These are phyloP conservation scores for Saturnia japonica DNA, from an alignment of 2,888 invertebrate genomes.

Conservation along the genomic window DNA sequence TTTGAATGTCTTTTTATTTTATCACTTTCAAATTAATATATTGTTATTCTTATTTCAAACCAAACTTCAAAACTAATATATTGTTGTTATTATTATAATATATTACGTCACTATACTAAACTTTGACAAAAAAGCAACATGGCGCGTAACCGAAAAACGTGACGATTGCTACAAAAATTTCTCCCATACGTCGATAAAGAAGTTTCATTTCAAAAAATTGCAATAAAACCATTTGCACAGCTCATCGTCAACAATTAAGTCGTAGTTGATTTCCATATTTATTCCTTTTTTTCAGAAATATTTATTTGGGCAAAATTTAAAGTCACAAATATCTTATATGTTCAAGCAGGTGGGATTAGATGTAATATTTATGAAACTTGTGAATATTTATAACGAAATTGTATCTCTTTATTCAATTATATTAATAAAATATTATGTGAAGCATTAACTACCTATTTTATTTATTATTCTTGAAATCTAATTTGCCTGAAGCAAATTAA, in stretches of 20 bases:
- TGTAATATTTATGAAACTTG: conserved; percentile 13
- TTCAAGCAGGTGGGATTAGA: background rate
- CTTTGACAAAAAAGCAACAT: too few species aligned
- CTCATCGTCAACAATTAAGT: background rate
- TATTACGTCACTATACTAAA: too few species aligned
- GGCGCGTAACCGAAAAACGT: too few species aligned
- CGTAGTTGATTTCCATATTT: background rate
- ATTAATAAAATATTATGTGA: conserved; percentile 3
- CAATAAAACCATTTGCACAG: background rate
- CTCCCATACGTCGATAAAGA: too few species aligned
- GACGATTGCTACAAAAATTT: too few species aligned
- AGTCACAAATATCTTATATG: background rate
- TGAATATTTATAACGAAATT: background rate
- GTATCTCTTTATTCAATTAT: background rate
- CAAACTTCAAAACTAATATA: too few species aligned
- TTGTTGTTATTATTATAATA: too few species aligned
- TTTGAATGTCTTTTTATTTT: too few species aligned
- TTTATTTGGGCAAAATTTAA: background rate
- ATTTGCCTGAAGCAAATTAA: too few species aligned
- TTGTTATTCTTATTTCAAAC: too few species aligned
- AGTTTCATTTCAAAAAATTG: background rate
- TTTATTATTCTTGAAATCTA: too few species aligned
- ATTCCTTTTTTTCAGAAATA: background rate
- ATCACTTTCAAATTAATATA: too few species aligned
- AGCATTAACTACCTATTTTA: background rate